Evolutionary conservation across 2,888 invertebrate genomes (phyloP), one percentile per base, ranked within the genome.

Genomic region (Tridacna crocea): DNA sequence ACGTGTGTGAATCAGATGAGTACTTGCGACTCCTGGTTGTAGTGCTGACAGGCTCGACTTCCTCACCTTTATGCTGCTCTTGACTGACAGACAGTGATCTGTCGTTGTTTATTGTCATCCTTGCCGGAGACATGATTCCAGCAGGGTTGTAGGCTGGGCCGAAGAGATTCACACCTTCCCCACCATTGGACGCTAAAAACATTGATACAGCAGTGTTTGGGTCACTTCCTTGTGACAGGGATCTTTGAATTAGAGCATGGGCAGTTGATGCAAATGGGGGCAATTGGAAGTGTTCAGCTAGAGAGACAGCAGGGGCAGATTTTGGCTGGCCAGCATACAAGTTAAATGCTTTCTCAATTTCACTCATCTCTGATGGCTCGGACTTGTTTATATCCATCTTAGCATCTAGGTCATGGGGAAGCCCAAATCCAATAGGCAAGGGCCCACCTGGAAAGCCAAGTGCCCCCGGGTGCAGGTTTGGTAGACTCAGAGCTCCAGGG

Each of bases 1-100:
- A 90, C 19, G 87, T 88, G 68, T 89, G 90, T 0, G 91, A 90
- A 73, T 92, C 92, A 0, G 92, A 89, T 72, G 91, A 90, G 79
- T 90, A 90, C 79, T 91, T 91, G 58, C 90, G 87, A 65, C 88
- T 88, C 55, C 90, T 84, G 13, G 90, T 90, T 0, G 91, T 91
- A 13, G 88, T 89, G 22, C 88, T 90, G 11, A 91, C 89, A 22
- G 89, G 88, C 26, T 82, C 85, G 24, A 86, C 74, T 47, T 84
- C 83, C 75, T 88, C 86, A 15, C 51, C 24, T 36, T 83, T 83
- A 13, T 72, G 73, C 68, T 82, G 76, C 27, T 83, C 80, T 58
- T 80, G 80, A 68, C 76, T 75, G 86, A 79, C 83, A 84, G 66
- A 83, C 83, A 70, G 85, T 72, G 79, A 73, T 79, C 79, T 83